Conservation (phyloP, 2,113 vertebrate genomes). For the Protomyctophum bolini region DNA sequence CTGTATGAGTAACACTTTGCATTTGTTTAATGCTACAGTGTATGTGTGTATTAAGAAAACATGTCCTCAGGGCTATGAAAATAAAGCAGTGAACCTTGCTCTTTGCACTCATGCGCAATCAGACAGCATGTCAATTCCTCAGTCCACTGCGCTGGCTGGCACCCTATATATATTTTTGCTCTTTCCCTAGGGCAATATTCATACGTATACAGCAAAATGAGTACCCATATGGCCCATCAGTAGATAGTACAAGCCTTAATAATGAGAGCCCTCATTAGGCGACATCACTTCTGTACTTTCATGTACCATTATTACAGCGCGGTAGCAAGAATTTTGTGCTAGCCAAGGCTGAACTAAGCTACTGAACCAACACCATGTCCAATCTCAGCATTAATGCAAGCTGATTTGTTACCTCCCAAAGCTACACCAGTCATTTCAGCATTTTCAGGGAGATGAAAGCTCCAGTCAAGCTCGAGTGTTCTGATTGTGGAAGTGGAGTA, state of each 20-base stretch:
- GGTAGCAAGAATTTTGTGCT: conserved; percentile 58
- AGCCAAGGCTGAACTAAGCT: conserved; percentile 61
- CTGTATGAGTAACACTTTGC: conserved; percentile 29
- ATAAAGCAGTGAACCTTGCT: conserved; percentile 65
- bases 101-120: conserved; percentile 57
- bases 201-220: conserved; percentile 61
- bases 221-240: conserved; percentile 60
- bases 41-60: conserved; percentile 51
- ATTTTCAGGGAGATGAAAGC: conserved; percentile 67
- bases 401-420: conserved; percentile 60
- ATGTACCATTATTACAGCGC: conserved; percentile 56
- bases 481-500: conserved; percentile 50
- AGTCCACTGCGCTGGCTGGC: conserved; percentile 64
- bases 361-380: conserved; percentile 62
- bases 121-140: conserved; percentile 65
- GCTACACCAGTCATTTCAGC: conserved; percentile 55
- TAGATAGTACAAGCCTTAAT: conserved; percentile 61
- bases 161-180: conserved; percentile 24
- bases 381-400: conserved; percentile 65
- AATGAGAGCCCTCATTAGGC: conserved; percentile 71
- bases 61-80: conserved; percentile 53
- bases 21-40: conserved; percentile 11
- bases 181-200: conserved; percentile 64
- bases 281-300: conserved; percentile 62
- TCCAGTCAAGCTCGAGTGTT: conserved; percentile 55